Evolutionary conservation across 2,113 vertebrate genomes (phyloP), one percentile per base, ranked within the genome.

Genomic region (Mystacornis crossleyi): DNA sequence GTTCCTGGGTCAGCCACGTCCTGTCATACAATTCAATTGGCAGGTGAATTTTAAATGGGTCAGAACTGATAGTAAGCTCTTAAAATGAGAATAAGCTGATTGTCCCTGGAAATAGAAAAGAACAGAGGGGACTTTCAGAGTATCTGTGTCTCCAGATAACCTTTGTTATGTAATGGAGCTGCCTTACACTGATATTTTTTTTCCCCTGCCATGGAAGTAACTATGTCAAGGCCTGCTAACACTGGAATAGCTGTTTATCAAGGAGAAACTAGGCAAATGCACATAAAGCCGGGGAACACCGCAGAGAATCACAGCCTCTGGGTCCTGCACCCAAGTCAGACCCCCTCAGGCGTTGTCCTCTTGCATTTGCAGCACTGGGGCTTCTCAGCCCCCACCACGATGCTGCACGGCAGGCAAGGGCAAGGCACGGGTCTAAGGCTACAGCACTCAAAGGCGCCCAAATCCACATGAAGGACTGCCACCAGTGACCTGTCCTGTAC

Each of bases 1-100:
- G 60, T 80, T 96, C 74, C 60, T 61, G 64, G 90, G 86, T 92
- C 88, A 96, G 21, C 25, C 29, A 80, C 79, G 75, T 81, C 79
- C 64, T 73, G 60, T 86, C 93, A 82, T 10, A 77, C 67, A 81
- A 83, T 90, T 83, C 75, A 94, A 71, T 20, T 90, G 74, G 75
- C 88, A 96, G 75, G 79, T 91, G 80, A 94, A 77, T 96, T 97
- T 86, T 90, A 96, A 93, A 86, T 71, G 72, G 95, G 95, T 92
- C 82, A 95, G 87, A 96, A 88, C 55, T 77, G 81, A 62, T 23
- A 85, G 42, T 73, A 91, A 93, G 81, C 71, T 88, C 79, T 86
- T 93, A 74, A 94, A 94, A 95, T 81, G 90, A 96, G 77, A 93
- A 81, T 90, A 95, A 93, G 90, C 74, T 62, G 79, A 92, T 95